Conservation (phyloP, 2,113 vertebrate species). For the Ariopsis seemanni region DNA sequence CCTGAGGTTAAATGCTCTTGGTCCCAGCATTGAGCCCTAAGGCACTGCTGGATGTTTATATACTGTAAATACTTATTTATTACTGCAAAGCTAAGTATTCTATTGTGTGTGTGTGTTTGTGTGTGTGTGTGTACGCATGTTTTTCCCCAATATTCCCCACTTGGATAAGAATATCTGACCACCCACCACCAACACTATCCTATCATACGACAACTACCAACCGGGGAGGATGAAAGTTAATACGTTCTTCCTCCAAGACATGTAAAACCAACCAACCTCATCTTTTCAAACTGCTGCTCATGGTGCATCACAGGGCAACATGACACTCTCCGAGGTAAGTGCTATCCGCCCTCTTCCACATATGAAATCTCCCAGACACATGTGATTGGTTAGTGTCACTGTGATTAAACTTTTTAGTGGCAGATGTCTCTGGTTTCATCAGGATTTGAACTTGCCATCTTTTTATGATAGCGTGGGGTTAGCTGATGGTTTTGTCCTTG, state of each 20-base stretch:
- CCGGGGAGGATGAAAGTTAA: background rate
- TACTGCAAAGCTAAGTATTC: background rate
- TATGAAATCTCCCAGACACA: background rate
- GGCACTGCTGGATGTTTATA: constrained; percentile 9
- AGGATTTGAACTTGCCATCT: background rate
- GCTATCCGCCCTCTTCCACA: background rate
- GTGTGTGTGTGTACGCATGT: background rate
- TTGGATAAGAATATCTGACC: background rate
- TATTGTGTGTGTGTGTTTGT: constrained; percentile 26
- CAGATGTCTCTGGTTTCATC: background rate
- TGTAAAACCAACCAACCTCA: background rate
- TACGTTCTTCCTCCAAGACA: background rate
- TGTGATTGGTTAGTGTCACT: background rate
- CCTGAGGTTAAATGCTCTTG: background rate
- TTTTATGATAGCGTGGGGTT: background rate
- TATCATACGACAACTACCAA: background rate
- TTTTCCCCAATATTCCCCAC: background rate
- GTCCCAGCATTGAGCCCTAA: background rate
- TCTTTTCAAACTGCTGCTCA: background rate
- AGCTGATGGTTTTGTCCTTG: background rate
- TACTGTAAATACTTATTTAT: background rate
- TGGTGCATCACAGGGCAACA: background rate
- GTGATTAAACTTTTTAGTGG: background rate
- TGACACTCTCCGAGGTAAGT: background rate
- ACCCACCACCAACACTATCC: background rate